Base-by-base conservation (phyloP, 2,888 invertebrate species). In the Idaea biselata region DNA sequence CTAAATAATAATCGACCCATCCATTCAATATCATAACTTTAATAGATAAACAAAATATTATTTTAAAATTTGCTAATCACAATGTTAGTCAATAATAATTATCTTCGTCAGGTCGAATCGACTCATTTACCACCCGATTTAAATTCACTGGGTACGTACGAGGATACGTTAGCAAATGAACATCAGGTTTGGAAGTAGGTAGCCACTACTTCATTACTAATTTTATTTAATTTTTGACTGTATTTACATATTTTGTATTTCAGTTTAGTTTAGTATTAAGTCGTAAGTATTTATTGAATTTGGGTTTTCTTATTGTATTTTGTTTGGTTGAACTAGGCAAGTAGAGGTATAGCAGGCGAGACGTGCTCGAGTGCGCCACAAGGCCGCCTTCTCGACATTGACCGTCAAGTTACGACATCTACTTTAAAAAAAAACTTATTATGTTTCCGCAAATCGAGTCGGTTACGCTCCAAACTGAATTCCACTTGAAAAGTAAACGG, bases 301-400 rank as follows among this genome's bases (percentile, higher is more conserved):
- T 25, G 1, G 25, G 25, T 25, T 25, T 25, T 25, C 25, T 25
- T 25, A 25, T 25, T 25, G 25, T 25, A 25, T 25, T 25, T 25
- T 25, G 25, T 86, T 89, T 76, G 83, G 85, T 56, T 16, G 7
- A 17, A 65, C 74, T 74, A 79, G 79, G 81, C 72, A 78, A 76
- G 73, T 44, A 44, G 44, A 44, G 44, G 14, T 44, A 18, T 18
- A 6, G 7, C 7, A 73, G 72, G 78, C 73, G 77, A 83, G 87
- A 83, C 86, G 83, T 86, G 89, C 80, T 86, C 78, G 82, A 83
- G 76, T 79, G 84, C 80, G 78, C 78, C 73, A 73, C 92, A 91
- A 92, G 91, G 92, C 77, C 91, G 82, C 72, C 83, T 76, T 74
- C 80, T 86, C 89, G 92, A 88, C 91, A 91, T 91, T 92, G 91